Percentiles rank a stretch among this genome's conserved stretches.
These are phyloP conservation scores for Plecotus auritus DNA, from an alignment of 2,113 vertebrate species.

Conservation along the genomic window DNA sequence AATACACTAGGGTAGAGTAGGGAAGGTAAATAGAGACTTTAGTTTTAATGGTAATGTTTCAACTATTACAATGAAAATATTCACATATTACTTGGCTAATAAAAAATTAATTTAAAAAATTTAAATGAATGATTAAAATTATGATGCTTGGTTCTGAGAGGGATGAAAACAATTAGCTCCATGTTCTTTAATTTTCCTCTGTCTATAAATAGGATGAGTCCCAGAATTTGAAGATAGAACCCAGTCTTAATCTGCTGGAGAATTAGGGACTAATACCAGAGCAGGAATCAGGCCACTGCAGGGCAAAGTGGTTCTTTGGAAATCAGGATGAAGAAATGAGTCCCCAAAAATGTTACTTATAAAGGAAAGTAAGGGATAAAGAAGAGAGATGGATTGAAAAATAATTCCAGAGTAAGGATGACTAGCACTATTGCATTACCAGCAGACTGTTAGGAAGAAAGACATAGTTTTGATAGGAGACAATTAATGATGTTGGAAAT, in stretches of 20 bases:
- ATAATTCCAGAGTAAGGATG: background rate
- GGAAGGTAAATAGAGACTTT: background rate
- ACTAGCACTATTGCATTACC: background rate
- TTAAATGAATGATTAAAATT: slow-evolving; percentile 42
- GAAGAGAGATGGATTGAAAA: background rate
- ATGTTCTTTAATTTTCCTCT: slow-evolving; percentile 33
- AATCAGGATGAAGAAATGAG: background rate
- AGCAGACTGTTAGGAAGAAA: background rate
- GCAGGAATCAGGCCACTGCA: background rate
- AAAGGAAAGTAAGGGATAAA: background rate
- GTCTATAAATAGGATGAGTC: slow-evolving; percentile 7
- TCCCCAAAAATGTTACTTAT: background rate
- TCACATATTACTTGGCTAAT: slow-evolving; percentile 46
- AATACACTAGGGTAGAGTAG: background rate
- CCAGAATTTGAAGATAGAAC: background rate
- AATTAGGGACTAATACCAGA: background rate
- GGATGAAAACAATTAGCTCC: background rate
- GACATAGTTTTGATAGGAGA: background rate
- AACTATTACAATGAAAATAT: slow-evolving; percentile 47
- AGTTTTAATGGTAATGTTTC: slow-evolving; percentile 5
- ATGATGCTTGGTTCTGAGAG: background rate
- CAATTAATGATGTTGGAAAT: background rate
- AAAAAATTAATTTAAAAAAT: slow-evolving; percentile 49
- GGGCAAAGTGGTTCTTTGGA: background rate
- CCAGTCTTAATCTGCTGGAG: background rate